Base-by-base conservation (phyloP, 2,888 invertebrate genomes). In the Cepaea hortensis region DNA sequence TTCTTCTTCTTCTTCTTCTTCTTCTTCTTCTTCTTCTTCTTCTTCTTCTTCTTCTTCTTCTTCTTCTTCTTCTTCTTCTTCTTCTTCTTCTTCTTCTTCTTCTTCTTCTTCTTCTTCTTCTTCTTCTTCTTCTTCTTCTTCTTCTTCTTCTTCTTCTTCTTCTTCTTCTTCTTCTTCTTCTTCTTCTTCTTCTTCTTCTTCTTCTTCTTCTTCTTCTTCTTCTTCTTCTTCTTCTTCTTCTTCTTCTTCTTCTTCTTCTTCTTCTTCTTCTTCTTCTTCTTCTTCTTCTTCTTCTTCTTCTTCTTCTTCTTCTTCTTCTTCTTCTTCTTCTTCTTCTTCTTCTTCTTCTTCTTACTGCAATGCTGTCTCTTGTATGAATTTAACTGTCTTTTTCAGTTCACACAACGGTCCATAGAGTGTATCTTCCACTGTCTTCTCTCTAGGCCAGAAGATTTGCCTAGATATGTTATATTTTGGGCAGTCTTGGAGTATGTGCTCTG, bases 61-160 rank as follows among this genome's bases (percentile, higher is more conserved):
- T 81, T 65, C 81, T 65, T 65, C 81, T 81, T 61, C 81, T 81
- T 65, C 81, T 81, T 65, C 81, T 81, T 65, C 81, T 81, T 65
- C 81, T 81, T 65, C 81, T 81, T 65, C 81, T 81, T 65, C 81
- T 81, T 81, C 48, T 81, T 65, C 48, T 81, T 65, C 48, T 81
- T 65, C 48, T 68, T 65, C 48, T 81, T 65, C 48, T 81, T 65
- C 48, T 68, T n/a, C 48, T 81, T n/a, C 48, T 81, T 65, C 48
- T 81, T 65, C 48, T 81, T 65, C 48, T 81, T 65, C 48, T 81
- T 65, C 48, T 62, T 23, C 48, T 81, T 65, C 48, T 62, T 65
- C 48, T 81, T 65, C 23, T 81, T 65, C 48, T 68, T 7, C 68
- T 68, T 7, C 68, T 68, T 9, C 62, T 62, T 9, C 62, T 62